These are phyloP conservation scores for Parasteatoda lunata DNA, from an alignment of 2,888 invertebrate species.

Conservation along the genomic window DNA sequence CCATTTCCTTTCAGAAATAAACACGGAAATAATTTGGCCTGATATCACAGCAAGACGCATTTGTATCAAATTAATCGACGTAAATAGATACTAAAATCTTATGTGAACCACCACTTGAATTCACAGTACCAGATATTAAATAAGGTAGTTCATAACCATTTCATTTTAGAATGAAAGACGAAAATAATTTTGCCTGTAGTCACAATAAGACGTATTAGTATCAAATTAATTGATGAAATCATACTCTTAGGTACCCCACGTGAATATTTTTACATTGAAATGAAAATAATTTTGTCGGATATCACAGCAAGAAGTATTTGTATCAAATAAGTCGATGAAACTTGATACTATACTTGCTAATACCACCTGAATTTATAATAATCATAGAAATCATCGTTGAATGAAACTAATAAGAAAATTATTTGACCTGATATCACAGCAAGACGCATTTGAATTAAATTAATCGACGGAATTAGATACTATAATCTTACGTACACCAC, in stretches of 20 bases:
- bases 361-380: constrained; percentile 82
- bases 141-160: too few species aligned
- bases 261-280: constrained; percentile 79
- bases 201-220: background rate
- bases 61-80: background rate
- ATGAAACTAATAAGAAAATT: background rate
- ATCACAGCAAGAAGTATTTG: constrained; percentile 13
- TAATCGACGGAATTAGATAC: background rate
- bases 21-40: background rate
- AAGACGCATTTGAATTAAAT: background rate
- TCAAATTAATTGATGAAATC: background rate
- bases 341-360: constrained; percentile 65
- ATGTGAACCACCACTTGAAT: constrained; percentile 70
- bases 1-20: too few species aligned
- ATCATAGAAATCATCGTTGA: constrained; percentile 80
- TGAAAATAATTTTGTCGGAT: background rate
- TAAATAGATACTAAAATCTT: background rate
- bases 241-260: constrained; percentile 69
- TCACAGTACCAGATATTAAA: constrained; percentile 75
- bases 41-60: constrained; percentile 18
- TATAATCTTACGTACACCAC: constrained; percentile 69
- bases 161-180: too few species aligned
- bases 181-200: background rate
- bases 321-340: background rate
- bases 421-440: background rate